Conservation (phyloP, 2,888 invertebrate species). For the Pollenia labialis region DNA sequence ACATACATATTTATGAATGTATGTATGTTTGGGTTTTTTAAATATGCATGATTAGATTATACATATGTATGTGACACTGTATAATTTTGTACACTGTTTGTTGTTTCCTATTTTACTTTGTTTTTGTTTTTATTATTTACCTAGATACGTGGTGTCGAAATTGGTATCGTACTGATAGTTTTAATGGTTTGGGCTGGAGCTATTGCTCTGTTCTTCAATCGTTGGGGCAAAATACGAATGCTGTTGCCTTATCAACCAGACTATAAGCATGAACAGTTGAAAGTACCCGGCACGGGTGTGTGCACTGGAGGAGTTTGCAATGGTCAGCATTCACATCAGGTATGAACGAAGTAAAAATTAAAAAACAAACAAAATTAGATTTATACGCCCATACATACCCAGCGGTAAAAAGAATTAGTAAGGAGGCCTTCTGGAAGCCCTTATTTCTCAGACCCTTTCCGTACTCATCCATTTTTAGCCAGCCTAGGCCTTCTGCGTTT, state of each 20-base stretch:
- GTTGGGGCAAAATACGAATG: constrained; percentile 96
- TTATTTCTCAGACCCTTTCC: no score
- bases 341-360: constrained; percentile 72
- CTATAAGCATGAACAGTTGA: constrained; percentile 94
- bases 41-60: no score
- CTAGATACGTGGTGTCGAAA: constrained; percentile 95
- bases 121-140: not conserved
- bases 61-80: not conserved
- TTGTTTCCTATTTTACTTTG: constrained; percentile 27
- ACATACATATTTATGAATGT: not conserved
- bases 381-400: not conserved
- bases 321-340: constrained; percentile 86
- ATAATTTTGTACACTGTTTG: not conserved
- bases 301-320: constrained; percentile 87
- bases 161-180: constrained; percentile 93
- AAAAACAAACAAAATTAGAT: constrained; percentile 51
- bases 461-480: no score
- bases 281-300: constrained; percentile 90
- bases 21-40: no score
- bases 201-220: constrained; percentile 93
- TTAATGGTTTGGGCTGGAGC: constrained; percentile 94
- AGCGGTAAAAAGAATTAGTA: no score
- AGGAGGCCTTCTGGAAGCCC: no score
- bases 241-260: constrained; percentile 95
- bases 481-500: no score